Percentiles rank a stretch among this genome's conserved stretches.
Conservation (phyloP, 2,888 invertebrate species). For the Antheraea yamamai region DNA sequence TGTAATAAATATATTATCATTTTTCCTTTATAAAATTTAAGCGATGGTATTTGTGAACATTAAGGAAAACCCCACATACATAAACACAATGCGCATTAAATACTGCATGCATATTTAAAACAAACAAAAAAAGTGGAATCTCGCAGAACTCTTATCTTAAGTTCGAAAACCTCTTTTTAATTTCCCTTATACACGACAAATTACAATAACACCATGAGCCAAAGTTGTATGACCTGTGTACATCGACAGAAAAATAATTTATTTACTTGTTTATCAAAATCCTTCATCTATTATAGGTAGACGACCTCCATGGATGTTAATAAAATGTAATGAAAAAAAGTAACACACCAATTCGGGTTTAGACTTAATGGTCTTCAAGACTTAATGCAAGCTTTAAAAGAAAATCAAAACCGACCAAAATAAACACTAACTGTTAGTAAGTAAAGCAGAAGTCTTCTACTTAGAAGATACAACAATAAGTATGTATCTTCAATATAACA, state of each 20-base stretch:
- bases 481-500: neutral
- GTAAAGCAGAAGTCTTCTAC: too few species aligned
- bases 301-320: slow-evolving; percentile 31
- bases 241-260: neutral
- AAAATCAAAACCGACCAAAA: neutral
- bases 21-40: too few species aligned
- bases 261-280: slow-evolving; percentile 7
- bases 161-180: neutral
- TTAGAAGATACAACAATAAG: neutral
- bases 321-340: slow-evolving; percentile 32
- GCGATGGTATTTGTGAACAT: too few species aligned
- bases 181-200: neutral
- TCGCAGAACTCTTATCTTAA: neutral
- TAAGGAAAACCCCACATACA: neutral
- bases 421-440: too few species aligned
- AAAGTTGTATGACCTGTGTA: neutral
- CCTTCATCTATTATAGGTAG: slow-evolving; percentile 28
- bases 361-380: neutral
- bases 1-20: too few species aligned
- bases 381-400: neutral
- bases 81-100: neutral
- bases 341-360: neutral
- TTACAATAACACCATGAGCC: neutral
- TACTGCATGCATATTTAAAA: neutral
- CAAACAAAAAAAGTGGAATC: neutral